Base-by-base conservation (phyloP, 2,797 vertebrate species). In the Pangasius sanitwongsei region DNA sequence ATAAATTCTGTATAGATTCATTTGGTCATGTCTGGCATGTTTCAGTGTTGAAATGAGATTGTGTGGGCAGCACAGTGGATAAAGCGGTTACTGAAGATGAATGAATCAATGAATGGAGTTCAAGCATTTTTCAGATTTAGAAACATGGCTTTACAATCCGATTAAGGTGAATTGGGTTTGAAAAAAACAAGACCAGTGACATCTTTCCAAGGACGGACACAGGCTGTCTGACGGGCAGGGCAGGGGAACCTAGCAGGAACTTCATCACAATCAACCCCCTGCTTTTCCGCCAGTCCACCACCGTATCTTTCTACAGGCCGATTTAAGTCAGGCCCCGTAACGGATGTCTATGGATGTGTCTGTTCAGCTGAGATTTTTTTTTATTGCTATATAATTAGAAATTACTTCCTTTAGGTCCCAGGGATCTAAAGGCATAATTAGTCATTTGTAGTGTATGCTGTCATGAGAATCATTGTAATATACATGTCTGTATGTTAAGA, bases 71-170 rank as follows among this genome's bases (percentile, higher is more conserved):
- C 28, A 6, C 23, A 83, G 61, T 18, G 41, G 18, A 34, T 85
- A 85, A 85, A 84, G 15, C 53, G 83, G 44, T 85, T 69, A 69
- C 37, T 63, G 57, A 63, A 48, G 70, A 63, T 63, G 57, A 83
- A 81, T 59, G 41, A 88, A 83, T 89, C 86, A 87, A 55, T 37
- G 37, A 25, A 65, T 67, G 83, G 50, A 84, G 44, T 67, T 84
- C 41, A 83, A 83, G 57, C 57, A 50, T 83, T 84, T 84, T 69
- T 67, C 59, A 67, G 41, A n/a, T 67, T 69, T 67, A 69, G 57
- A n/a, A 63, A 67, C 28, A 84, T 63, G 31, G 41, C 23, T 83
- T 63, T 83, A 28, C 25, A 48, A 18, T n/a, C 41, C 37, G 55
- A 41, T 82, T 37, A 37, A 82, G 80, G 18, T 63, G 34, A 63